A percentile compares a stretch with the other conserved stretches of the same genome.
These are phyloP conservation scores for Eciton burchellii DNA, from an alignment of 1,140 invertebrate species.

Conservation along the genomic window DNA sequence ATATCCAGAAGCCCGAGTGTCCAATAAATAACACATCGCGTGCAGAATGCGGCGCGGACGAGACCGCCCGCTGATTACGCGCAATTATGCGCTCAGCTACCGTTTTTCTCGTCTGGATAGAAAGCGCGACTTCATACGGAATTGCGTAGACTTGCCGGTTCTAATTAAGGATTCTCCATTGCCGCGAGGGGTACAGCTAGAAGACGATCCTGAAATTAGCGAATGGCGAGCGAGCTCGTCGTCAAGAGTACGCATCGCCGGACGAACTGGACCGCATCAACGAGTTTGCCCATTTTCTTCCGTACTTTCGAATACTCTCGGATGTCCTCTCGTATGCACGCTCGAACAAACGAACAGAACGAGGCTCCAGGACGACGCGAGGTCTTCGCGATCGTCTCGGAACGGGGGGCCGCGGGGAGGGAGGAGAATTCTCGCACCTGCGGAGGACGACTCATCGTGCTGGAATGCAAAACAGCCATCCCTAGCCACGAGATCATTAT, in stretches of 20 bases:
- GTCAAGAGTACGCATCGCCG: constrained; percentile 42
- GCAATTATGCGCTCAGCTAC: constrained; percentile 17
- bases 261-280: constrained; percentile 70
- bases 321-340: no score
- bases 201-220: constrained; percentile 65
- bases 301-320: constrained; percentile 63
- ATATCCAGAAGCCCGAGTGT: not conserved
- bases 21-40: not conserved
- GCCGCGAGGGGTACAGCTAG: constrained; percentile 13
- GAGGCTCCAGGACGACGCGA: no score
- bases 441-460: no score
- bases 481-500: no score
- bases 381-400: no score
- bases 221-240: constrained; percentile 11
- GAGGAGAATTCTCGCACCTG: no score
- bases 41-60: no score
- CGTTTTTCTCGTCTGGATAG: constrained; percentile 2
- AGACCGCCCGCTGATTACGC: not conserved
- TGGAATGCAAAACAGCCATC: no score
- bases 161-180: constrained; percentile 58
- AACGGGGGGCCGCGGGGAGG: no score
- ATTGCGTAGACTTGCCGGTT: constrained; percentile 25
- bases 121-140: constrained; percentile 27
- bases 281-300: constrained; percentile 33
- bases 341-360: no score